Percentiles rank a stretch among this genome's conserved stretches.
Evolutionary conservation across 2,888 invertebrate species (phyloP).

Genomic region (Cerceris rybyensis): DNA sequence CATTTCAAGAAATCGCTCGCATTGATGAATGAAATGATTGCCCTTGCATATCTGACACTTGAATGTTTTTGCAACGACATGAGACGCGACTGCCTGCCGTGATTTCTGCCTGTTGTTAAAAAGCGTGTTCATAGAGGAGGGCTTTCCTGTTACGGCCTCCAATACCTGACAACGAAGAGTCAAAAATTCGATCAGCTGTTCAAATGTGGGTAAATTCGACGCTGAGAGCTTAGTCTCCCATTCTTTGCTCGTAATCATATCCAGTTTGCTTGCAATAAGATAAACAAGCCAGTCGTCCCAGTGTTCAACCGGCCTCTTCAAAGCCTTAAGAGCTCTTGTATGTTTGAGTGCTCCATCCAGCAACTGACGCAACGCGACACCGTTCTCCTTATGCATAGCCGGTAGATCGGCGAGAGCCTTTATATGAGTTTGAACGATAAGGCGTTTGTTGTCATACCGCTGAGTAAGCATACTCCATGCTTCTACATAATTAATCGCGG

Average conservation of each 20-base stretch:
- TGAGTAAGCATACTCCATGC: neutral
- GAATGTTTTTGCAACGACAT: too few relatives aligned
- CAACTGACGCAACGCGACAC: neutral
- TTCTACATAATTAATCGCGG: neutral
- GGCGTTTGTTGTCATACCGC: constrained; percentile 2
- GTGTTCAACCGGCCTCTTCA: neutral
- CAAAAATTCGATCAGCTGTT: neutral
- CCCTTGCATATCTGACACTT: too few relatives aligned
- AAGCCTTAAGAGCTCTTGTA: neutral
- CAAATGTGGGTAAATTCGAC: neutral
- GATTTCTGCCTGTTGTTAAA: too few relatives aligned
- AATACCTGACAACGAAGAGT: neutral
- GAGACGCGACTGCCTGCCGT: too few relatives aligned
- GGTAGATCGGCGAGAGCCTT: neutral
- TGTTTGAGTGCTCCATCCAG: neutral
- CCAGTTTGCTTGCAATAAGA: neutral
- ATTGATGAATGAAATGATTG: too few relatives aligned
- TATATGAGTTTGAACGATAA: neutral
- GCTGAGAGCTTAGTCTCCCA: neutral
- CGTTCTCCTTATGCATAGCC: neutral
- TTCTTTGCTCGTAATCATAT: neutral
- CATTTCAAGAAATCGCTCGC: too few relatives aligned
- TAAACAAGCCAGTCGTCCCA: constrained; percentile 1
- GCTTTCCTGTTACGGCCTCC: too few relatives aligned
- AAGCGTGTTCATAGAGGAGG: too few relatives aligned